These are phyloP conservation scores for Malurus splendens DNA, from an alignment of 2,797 vertebrate genomes.

Conservation along the genomic window DNA sequence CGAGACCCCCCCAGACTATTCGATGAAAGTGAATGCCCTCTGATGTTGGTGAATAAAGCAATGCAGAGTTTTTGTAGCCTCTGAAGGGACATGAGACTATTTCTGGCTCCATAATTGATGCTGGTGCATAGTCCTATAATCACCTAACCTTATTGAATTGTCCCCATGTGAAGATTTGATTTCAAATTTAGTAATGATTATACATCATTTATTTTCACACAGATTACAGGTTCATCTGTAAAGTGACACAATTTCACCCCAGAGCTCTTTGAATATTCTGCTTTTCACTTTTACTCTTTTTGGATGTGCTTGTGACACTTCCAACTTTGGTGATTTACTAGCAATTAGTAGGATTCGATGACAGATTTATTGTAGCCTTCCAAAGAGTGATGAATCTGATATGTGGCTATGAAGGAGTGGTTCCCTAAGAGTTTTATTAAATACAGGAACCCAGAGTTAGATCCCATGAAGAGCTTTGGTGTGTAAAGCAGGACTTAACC, in stretches of 20 bases:
- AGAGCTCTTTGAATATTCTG: conserved; percentile 1
- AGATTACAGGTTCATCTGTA: conserved; percentile 50
- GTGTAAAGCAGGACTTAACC: conserved; percentile 16
- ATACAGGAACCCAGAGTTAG: neutral
- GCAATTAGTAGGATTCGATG: conserved; percentile 46
- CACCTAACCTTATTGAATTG: conserved; percentile 65
- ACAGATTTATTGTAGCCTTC: conserved; percentile 53
- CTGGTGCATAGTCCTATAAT: conserved; percentile 40
- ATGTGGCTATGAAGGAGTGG: neutral
- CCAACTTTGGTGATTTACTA: conserved; percentile 51
- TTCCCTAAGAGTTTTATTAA: neutral
- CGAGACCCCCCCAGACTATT: neutral
- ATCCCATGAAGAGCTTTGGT: neutral
- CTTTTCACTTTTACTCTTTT: conserved; percentile 21
- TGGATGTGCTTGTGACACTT: conserved; percentile 25
- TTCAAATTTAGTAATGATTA: conserved; percentile 68
- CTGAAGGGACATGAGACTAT: conserved; percentile 23
- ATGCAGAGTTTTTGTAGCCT: conserved; percentile 48
- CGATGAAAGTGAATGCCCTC: conserved; percentile 26
- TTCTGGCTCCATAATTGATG: conserved; percentile 60
- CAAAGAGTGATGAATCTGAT: conserved; percentile 42
- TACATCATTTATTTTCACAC: conserved; percentile 62
- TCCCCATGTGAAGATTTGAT: conserved; percentile 46
- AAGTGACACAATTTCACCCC: conserved; percentile 56
- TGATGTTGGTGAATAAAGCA: conserved; percentile 24